A percentile compares a stretch with the other conserved stretches of the same genome.
phyloP scores from a whole-genome alignment of 2,888 invertebrate species.

The Argyresthia albistria region DNA sequence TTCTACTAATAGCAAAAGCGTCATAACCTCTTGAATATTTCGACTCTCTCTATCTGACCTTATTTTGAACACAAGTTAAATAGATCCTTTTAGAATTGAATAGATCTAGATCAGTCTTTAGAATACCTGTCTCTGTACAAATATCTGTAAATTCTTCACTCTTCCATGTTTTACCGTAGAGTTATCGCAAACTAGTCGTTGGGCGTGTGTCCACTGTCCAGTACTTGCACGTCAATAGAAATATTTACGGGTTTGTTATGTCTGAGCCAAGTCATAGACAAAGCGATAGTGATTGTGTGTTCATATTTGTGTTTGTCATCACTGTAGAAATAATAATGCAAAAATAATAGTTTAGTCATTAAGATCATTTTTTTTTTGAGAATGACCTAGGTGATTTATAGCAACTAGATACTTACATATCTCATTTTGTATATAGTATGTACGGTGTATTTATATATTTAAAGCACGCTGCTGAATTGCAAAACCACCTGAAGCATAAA shows the following conservation, averaged over 20 bases:
- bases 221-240: constrained; percentile 53
- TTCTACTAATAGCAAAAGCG: background rate
- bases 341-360: constrained; percentile 12
- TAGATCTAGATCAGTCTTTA: constrained; percentile 43
- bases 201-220: constrained; percentile 15
- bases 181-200: constrained; percentile 14
- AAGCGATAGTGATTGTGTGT: constrained; percentile 56
- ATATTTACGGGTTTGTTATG: constrained; percentile 32
- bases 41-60: background rate
- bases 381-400: constrained; percentile 58
- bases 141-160: constrained; percentile 37
- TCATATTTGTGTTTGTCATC: constrained; percentile 41
- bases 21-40: background rate
- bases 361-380: constrained; percentile 33
- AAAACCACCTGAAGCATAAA: background rate
- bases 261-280: constrained; percentile 34
- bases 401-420: constrained; percentile 14
- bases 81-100: constrained; percentile 5
- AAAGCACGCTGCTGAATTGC: background rate
- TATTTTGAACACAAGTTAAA: background rate
- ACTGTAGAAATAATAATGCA: constrained; percentile 22
- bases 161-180: constrained; percentile 65
- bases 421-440: background rate
- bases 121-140: constrained; percentile 27
- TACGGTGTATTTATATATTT: background rate